Evolutionary conservation across 2,113 vertebrate genomes (phyloP).

Genomic region (Perca schrenkii): DNA sequence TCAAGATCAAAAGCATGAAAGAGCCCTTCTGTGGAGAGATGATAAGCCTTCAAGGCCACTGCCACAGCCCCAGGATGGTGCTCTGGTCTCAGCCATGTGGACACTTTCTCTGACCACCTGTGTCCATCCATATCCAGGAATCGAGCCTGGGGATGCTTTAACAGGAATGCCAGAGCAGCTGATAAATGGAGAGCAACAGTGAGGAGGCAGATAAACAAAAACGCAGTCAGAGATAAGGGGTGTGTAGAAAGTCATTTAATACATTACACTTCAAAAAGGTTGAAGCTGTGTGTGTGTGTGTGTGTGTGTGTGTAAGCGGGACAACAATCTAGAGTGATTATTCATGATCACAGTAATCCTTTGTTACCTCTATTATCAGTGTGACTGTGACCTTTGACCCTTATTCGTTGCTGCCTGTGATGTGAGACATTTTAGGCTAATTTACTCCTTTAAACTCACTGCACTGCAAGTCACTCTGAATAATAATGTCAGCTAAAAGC

Average conservation of each 20-base stretch:
- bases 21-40: conserved; percentile 78
- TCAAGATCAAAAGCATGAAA: conserved; percentile 82
- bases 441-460: conserved; percentile 8
- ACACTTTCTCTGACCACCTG: conserved; percentile 74
- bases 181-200: conserved; percentile 68
- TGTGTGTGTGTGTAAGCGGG: not conserved
- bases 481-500: not conserved
- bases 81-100: conserved; percentile 57
- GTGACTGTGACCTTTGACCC: conserved; percentile 28
- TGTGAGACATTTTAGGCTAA: conserved; percentile 12
- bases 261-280: conserved; percentile 57
- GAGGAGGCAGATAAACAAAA: conserved; percentile 72
- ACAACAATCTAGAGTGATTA: conserved; percentile 38
- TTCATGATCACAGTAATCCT: conserved; percentile 23
- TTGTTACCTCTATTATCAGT: conserved; percentile 17
- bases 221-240: conserved; percentile 53
- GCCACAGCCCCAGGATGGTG: conserved; percentile 64
- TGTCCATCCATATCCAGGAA: conserved; percentile 72
- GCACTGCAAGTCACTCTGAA: not conserved
- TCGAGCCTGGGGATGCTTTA: conserved; percentile 57
- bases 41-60: conserved; percentile 80
- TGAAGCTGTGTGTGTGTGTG: conserved; percentile 11
- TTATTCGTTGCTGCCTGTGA: not conserved
- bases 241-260: conserved; percentile 56
- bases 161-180: conserved; percentile 54